Evolutionary conservation across 2,113 vertebrate genomes (phyloP), one percentile per base, ranked within the genome.

Genomic region (Lepisosteus osseus): DNA sequence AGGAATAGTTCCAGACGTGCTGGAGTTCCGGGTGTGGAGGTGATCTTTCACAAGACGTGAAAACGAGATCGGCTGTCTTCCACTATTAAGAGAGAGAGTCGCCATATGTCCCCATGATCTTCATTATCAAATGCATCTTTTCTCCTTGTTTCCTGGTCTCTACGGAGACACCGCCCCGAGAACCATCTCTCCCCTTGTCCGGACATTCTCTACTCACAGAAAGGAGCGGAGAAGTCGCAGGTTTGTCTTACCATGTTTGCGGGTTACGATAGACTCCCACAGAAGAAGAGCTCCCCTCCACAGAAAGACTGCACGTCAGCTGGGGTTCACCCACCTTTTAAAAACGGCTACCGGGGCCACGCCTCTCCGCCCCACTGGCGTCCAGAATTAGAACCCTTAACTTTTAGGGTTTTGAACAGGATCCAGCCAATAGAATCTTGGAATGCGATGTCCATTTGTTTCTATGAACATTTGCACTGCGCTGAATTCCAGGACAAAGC

Each of bases 301-400:
- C 90, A 90, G 89, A 89, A 84, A 90, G 88, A 91, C 89, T 92
- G 92, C 86, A 91, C 89, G 66, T 86, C 82, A 87, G 85, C 80
- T 82, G 79, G 88, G 79, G 81, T 86, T 87, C 86, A 80, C 69
- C 85, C 80, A 79, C 86, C 87, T 87, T 92, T 93, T 91, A 92
- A 93, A 29, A 89, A 86, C 1, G 82, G 69, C 43, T 72, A 75
- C 76, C 73, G 67, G 82, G 78, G 86, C 79, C 91, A 87, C 90
- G 80, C 90, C 91, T 90, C 85, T 74, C 41, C 63, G 54, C 72
- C 71, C 74, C 73, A 81, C 82, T 80, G 86, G 78, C 83, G 84
- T 88, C 88, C 90, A 86, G 86, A 92, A 87, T 90, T 93, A 92
- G 91, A 87, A 86, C 83, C 84, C 71, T 92, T 85, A 89, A 89